A percentile compares a stretch with the other conserved stretches of the same genome.
These are phyloP conservation scores for Temnothorax unifasciatus DNA, from an alignment of 2,888 invertebrate genomes.

Conservation along the genomic window DNA sequence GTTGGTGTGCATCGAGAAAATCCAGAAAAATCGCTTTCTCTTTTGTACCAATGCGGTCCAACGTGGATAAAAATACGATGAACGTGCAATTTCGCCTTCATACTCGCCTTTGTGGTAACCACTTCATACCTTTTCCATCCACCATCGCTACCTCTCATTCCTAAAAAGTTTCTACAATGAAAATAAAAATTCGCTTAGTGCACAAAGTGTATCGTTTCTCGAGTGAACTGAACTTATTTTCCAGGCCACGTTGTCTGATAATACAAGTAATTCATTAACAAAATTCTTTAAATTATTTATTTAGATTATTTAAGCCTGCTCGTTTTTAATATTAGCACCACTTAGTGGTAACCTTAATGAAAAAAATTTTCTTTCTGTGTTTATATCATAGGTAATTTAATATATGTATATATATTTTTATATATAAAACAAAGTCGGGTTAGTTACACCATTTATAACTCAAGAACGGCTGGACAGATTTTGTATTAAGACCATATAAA, in stretches of 20 bases:
- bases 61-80: constrained; percentile 49
- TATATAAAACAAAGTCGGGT: no score
- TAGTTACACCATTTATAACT: no score
- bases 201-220: not conserved
- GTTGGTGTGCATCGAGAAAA: constrained; percentile 49
- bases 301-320: not conserved
- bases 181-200: constrained; percentile 41
- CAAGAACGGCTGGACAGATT: no score
- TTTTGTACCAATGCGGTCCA: constrained; percentile 23
- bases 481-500: no score
- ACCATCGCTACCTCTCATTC: not conserved
- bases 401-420: not conserved
- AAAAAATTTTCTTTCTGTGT: not conserved
- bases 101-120: constrained; percentile 44
- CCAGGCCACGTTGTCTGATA: not conserved
- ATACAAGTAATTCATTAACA: not conserved
- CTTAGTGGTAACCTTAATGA: not conserved
- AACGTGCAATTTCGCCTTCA: constrained; percentile 47
- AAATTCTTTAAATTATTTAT: not conserved
- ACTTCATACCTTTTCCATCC: constrained; percentile 29
- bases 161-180: not conserved
- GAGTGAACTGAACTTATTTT: not conserved
- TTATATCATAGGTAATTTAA: not conserved
- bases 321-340: not conserved
- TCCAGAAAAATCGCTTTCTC: constrained; percentile 61